phyloP scores from a whole-genome alignment of 1,140 invertebrate genomes.

The Drosophila pruinosa region DNA sequence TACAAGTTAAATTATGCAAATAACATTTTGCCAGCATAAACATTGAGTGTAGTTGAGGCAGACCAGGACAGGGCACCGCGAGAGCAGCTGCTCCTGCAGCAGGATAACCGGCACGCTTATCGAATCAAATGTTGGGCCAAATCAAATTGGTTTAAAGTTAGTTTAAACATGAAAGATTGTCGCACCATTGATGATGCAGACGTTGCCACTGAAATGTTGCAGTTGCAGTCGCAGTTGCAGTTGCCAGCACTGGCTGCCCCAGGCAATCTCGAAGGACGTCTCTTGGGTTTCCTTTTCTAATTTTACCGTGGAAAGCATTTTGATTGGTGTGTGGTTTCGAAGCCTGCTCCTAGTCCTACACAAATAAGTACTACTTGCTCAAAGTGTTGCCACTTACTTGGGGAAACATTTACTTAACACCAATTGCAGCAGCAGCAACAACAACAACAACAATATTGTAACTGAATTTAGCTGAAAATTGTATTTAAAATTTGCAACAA shows the following conservation, averaged over 20 bases:
- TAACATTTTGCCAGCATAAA: slow-evolving; percentile 78
- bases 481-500: slow-evolving; percentile 62
- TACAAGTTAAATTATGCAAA: slow-evolving; percentile 79
- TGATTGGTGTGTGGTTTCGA: slow-evolving; percentile 15
- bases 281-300: slow-evolving; percentile 6
- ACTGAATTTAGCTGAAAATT: slow-evolving; percentile 68
- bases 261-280: background rate
- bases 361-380: slow-evolving; percentile 22
- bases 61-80: background rate
- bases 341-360: background rate
- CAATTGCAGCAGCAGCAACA: slow-evolving; percentile 53
- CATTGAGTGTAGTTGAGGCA: slow-evolving; percentile 38
- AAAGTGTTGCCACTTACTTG: slow-evolving; percentile 71
- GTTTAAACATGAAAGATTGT: slow-evolving; percentile 78
- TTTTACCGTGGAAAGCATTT: slow-evolving; percentile 23
- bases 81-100: slow-evolving; percentile 6
- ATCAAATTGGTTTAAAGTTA: slow-evolving; percentile 77
- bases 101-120: slow-evolving; percentile 66
- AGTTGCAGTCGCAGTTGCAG: background rate
- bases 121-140: slow-evolving; percentile 71
- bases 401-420: slow-evolving; percentile 77
- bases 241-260: background rate
- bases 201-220: slow-evolving; percentile 7
- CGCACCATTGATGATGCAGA: slow-evolving; percentile 58
- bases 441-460: slow-evolving; percentile 54